Conservation (phyloP, 2,888 invertebrate genomes). For the Elaeidobius kamerunicus region DNA sequence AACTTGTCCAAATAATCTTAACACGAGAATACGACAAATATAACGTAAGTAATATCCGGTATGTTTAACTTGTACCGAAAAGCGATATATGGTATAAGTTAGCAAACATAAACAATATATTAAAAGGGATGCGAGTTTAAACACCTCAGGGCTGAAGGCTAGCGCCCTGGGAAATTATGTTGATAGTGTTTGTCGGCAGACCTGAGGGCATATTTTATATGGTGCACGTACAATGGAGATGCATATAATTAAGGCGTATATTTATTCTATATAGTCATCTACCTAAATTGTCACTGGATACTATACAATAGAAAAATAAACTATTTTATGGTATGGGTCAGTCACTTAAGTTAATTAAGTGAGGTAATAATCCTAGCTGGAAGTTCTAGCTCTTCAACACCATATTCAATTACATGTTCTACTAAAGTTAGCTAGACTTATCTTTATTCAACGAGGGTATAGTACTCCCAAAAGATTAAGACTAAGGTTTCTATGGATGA, state of each 20-base stretch:
- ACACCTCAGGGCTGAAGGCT: conserved; percentile 16
- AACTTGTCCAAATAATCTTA: background rate
- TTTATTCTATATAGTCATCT: too few species aligned
- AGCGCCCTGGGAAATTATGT: conserved; percentile 26
- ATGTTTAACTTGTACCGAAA: conserved; percentile 1
- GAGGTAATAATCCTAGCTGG: too few species aligned
- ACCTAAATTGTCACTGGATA: too few species aligned
- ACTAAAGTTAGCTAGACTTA: too few species aligned
- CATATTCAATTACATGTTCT: too few species aligned
- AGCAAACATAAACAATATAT: conserved; percentile 24
- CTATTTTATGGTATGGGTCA: too few species aligned
- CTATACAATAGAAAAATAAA: too few species aligned
- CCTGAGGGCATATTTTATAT: conserved; percentile 21
- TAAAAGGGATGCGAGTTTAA: conserved; percentile 20
- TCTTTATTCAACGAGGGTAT: too few species aligned
- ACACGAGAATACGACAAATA: background rate
- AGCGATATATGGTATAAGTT: conserved; percentile 9
- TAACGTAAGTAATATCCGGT: background rate
- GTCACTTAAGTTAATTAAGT: too few species aligned
- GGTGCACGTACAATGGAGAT: conserved; percentile 4
- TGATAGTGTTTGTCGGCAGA: conserved; percentile 20
- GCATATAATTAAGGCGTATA: background rate
- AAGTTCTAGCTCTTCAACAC: too few species aligned
- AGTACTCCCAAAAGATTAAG: too few species aligned
- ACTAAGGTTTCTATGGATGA: too few species aligned